Percentiles rank a stretch among this genome's conserved stretches.
Conservation (phyloP, 2,797 vertebrate genomes). For the Danionella dracula region DNA sequence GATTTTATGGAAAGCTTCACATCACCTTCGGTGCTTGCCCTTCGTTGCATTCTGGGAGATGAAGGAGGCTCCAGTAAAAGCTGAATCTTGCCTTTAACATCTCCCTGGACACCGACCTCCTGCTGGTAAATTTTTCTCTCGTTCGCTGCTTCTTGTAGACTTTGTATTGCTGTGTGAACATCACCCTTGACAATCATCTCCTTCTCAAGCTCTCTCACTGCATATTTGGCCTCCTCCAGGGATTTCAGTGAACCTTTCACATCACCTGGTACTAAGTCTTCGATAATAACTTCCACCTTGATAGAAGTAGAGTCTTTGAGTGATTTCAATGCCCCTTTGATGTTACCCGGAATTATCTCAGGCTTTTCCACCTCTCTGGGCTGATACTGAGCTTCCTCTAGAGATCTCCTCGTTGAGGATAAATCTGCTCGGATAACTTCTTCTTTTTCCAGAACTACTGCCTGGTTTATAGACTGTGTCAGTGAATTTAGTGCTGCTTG, state of each 20-base stretch:
- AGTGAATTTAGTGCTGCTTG: slow-evolving; percentile 76
- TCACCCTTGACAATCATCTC: slow-evolving; percentile 69
- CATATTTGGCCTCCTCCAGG: slow-evolving; percentile 71
- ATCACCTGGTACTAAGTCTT: slow-evolving; percentile 78
- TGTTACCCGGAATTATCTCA: slow-evolving; percentile 75
- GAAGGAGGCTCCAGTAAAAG: slow-evolving; percentile 66
- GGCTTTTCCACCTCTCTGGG: slow-evolving; percentile 74
- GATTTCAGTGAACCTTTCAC: slow-evolving; percentile 78
- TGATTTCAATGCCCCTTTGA: slow-evolving; percentile 76
- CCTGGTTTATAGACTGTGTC: slow-evolving; percentile 77
- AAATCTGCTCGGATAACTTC: slow-evolving; percentile 80
- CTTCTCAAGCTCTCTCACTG: slow-evolving; percentile 71
- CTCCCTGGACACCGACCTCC: slow-evolving; percentile 64
- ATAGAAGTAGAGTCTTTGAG: slow-evolving; percentile 77
- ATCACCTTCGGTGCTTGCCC: slow-evolving; percentile 55
- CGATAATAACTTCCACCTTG: slow-evolving; percentile 69
- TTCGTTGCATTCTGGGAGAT: slow-evolving; percentile 63
- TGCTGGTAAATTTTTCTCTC: slow-evolving; percentile 64
- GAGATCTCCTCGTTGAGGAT: slow-evolving; percentile 69
- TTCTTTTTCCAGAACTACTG: slow-evolving; percentile 74
- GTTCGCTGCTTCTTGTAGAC: slow-evolving; percentile 63
- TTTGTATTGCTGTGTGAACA: slow-evolving; percentile 64
- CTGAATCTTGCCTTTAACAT: slow-evolving; percentile 72
- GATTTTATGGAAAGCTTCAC: slow-evolving; percentile 72
- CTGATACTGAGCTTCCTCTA: slow-evolving; percentile 70